Evolutionary conservation across 2,113 vertebrate species (phyloP).

Genomic region (Stictonetta naevosa): DNA sequence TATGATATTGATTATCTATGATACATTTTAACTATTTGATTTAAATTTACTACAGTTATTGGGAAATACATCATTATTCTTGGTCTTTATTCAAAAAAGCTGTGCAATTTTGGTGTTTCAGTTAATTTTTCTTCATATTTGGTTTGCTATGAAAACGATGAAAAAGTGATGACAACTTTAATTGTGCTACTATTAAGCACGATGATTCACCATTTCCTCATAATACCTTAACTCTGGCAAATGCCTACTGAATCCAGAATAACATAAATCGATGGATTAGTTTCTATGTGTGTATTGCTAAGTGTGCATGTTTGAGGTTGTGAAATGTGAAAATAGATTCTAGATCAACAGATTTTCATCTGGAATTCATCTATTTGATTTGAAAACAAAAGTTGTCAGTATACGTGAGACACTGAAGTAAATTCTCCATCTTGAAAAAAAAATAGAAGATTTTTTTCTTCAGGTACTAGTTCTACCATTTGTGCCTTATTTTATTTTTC

Average conservation of each 20-base stretch:
- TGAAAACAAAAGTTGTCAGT: neutral
- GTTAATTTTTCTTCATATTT: neutral
- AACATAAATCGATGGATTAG: neutral
- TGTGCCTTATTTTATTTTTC: neutral
- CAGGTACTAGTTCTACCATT: neutral
- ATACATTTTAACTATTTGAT: neutral
- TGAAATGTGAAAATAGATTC: neutral
- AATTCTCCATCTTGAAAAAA: neutral
- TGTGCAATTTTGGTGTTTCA: neutral
- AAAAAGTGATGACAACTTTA: neutral
- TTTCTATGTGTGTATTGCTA: neutral
- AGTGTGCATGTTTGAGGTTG: neutral
- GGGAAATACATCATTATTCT: neutral
- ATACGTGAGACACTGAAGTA: neutral
- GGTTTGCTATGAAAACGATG: neutral
- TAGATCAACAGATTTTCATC: neutral
- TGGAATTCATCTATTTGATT: neutral
- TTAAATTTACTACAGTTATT: neutral
- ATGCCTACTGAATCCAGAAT: neutral
- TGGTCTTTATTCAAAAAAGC: neutral
- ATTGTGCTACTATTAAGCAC: neutral
- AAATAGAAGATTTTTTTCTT: neutral
- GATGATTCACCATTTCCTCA: neutral
- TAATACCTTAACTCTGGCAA: neutral
- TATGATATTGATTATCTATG: neutral